Percentiles rank a stretch among this genome's conserved stretches.
phyloP scores from a whole-genome alignment of 2,888 invertebrate genomes.

The Ptychoptera albimana region DNA sequence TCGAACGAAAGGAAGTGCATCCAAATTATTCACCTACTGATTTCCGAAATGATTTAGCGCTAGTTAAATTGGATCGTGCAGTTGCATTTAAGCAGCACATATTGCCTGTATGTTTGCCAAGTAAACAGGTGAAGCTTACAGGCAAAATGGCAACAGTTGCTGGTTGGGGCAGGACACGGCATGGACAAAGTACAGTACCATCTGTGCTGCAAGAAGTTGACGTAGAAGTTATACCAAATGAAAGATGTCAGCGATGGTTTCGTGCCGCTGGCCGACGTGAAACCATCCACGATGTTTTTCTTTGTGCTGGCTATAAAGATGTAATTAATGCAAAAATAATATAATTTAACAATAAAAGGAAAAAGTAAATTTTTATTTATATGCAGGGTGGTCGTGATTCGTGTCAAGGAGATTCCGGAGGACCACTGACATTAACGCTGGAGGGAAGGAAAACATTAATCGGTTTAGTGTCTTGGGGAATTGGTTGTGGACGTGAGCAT shows the following conservation, averaged over 20 bases:
- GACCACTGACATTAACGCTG: conserved; percentile 70
- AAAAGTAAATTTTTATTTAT: too few species aligned
- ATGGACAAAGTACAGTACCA: conserved; percentile 77
- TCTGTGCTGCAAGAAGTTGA: conserved; percentile 72
- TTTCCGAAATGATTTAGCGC: conserved; percentile 78
- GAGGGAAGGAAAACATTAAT: conserved; percentile 77
- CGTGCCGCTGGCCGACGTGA: conserved; percentile 76
- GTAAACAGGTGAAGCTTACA: conserved; percentile 55
- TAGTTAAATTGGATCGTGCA: conserved; percentile 62
- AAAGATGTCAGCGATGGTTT: conserved; percentile 86
- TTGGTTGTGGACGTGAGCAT: conserved; percentile 79
- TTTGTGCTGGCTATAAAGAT: conserved; percentile 87
- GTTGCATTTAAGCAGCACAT: conserved; percentile 86
- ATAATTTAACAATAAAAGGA: conserved; percentile 8
- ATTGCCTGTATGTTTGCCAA: conserved; percentile 79
- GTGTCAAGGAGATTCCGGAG: conserved; percentile 69
- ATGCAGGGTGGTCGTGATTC: conserved; percentile 48
- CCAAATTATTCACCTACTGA: conserved; percentile 81
- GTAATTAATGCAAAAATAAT: conserved; percentile 34
- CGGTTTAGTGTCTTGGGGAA: conserved; percentile 80
- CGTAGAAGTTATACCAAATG: conserved; percentile 76
- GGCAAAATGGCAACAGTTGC: conserved; percentile 84
- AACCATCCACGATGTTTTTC: conserved; percentile 83
- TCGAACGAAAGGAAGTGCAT: conserved; percentile 82
- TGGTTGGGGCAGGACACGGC: conserved; percentile 83